phyloP scores from a whole-genome alignment of 2,113 vertebrate species.

The Gambusia affinis region DNA sequence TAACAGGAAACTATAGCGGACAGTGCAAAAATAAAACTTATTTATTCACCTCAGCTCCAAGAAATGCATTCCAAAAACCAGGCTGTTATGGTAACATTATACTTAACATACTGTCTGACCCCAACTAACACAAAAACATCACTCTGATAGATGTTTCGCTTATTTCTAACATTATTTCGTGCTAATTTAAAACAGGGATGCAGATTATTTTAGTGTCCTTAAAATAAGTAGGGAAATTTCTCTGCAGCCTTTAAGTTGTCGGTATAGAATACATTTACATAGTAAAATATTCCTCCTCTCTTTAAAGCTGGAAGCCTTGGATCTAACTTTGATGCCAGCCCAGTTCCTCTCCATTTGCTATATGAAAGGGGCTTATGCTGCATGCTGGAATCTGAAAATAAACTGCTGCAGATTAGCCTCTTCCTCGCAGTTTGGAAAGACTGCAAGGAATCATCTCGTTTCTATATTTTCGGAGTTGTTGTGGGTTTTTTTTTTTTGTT shows the following conservation, averaged over 20 bases:
- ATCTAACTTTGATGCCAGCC: conserved; percentile 70
- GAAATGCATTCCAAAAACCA: conserved; percentile 11
- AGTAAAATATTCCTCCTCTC: conserved; percentile 61
- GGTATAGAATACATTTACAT: conserved; percentile 75
- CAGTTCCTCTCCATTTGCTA: conserved; percentile 68
- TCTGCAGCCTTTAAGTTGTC: conserved; percentile 59
- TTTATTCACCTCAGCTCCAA: conserved; percentile 42
- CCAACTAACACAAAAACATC: too few relatives aligned
- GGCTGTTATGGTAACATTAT: too few relatives aligned
- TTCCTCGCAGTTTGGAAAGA: conserved; percentile 32
- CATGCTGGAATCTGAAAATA: conserved; percentile 46
- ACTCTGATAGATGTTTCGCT: too few relatives aligned
- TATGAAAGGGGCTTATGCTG: conserved; percentile 67
- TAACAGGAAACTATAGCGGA: conserved; percentile 39
- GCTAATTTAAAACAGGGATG: conserved; percentile 37
- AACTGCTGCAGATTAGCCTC: conserved; percentile 51
- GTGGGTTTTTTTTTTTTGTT: too few relatives aligned
- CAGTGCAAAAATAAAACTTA: conserved; percentile 30
- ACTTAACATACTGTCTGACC: too few relatives aligned
- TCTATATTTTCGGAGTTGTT: conserved; percentile 15
- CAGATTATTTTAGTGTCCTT: conserved; percentile 1
- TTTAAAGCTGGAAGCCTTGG: conserved; percentile 71
- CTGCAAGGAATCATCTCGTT: conserved; percentile 23
- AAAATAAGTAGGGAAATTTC: conserved; percentile 1
- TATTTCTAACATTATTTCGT: background rate